phyloP scores from a whole-genome alignment of 2,113 vertebrate species.

The Clinocottus analis region DNA sequence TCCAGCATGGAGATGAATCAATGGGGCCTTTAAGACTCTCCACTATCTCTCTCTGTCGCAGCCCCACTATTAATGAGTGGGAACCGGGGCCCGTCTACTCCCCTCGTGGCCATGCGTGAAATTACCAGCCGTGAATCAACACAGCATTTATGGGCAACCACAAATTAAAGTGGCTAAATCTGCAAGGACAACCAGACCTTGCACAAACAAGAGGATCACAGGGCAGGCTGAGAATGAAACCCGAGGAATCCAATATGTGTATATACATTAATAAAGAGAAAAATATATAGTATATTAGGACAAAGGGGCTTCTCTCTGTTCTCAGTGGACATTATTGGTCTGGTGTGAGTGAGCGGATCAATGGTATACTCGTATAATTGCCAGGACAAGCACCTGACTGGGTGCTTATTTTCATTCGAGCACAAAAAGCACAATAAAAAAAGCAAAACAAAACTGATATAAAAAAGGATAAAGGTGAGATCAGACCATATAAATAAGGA shows the following conservation, averaged over 20 bases:
- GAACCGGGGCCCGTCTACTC: constrained; percentile 74
- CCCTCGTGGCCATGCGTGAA: constrained; percentile 68
- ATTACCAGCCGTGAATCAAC: constrained; percentile 90
- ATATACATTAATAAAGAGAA: constrained; percentile 28
- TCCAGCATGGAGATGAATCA: constrained; percentile 75
- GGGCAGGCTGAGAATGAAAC: constrained; percentile 14
- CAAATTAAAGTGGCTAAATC: constrained; percentile 90
- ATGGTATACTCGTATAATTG: constrained; percentile 84
- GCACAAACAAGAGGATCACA: constrained; percentile 71
- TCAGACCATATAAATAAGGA: constrained; percentile 57
- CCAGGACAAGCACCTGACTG: constrained; percentile 78
- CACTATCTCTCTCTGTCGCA: constrained; percentile 76
- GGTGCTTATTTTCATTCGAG: constrained; percentile 75
- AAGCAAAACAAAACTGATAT: neutral
- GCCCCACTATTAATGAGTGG: constrained; percentile 81
- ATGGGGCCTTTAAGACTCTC: constrained; percentile 82
- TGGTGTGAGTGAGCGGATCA: constrained; percentile 78
- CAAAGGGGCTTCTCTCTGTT: constrained; percentile 23
- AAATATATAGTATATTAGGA: constrained; percentile 10
- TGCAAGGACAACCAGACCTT: constrained; percentile 87
- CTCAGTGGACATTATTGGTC: constrained; percentile 50
- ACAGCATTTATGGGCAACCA: constrained; percentile 87
- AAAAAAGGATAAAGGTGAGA: constrained; percentile 42
- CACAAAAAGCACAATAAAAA: constrained; percentile 28
- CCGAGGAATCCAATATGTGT: constrained; percentile 50